Conservation (phyloP, 2,888 invertebrate genomes). For the Xanthia togata region DNA sequence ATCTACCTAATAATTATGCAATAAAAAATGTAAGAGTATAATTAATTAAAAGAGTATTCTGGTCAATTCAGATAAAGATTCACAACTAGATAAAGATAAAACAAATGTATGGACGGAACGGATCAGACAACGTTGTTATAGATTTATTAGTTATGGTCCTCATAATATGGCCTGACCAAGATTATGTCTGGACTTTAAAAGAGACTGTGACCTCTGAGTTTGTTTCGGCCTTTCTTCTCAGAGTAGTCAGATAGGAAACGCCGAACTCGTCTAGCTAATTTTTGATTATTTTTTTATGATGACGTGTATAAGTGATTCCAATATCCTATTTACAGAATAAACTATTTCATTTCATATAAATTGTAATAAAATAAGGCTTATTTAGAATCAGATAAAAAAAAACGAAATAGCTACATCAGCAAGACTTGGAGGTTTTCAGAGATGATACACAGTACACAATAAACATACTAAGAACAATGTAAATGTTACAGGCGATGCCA, state of each 20-base stretch:
- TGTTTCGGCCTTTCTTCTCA: no score
- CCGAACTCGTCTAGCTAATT: no score
- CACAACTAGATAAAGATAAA: not conserved
- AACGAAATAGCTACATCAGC: not conserved
- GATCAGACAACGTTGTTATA: not conserved
- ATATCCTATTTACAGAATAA: no score
- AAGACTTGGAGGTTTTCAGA: not conserved
- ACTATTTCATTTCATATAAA: no score
- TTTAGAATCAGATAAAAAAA: not conserved
- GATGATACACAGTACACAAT: not conserved
- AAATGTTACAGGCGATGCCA: constrained; percentile 91
- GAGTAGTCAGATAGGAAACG: no score
- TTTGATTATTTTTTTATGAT: no score
- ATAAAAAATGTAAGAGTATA: not conserved
- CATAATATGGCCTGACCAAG: no score
- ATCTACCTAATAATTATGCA: constrained; percentile 6
- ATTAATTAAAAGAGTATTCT: not conserved
- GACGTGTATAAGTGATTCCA: no score
- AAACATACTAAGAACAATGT: not conserved
- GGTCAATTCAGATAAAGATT: not conserved
- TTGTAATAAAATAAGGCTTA: not conserved
- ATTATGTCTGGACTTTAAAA: no score
- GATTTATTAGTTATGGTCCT: no score
- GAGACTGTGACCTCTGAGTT: no score
- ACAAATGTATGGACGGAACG: not conserved